Base-by-base conservation (phyloP, 2,113 vertebrate species). In the Xenus cinereus region DNA sequence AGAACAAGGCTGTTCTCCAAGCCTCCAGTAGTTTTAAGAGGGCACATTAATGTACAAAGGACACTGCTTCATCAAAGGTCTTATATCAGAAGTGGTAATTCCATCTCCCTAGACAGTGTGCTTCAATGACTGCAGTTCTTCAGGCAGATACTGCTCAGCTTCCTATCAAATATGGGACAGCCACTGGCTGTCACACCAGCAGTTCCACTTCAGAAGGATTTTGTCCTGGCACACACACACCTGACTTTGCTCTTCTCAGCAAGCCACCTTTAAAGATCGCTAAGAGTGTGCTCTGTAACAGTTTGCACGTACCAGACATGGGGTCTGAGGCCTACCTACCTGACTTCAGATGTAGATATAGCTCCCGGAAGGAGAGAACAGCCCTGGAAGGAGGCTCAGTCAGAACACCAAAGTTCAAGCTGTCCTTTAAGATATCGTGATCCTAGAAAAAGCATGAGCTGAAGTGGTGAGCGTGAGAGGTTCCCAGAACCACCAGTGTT, bases 131-230 rank as follows among this genome's bases (percentile, higher is more conserved):
- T 9, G 1, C 43, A 50, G 41, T 7, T 89, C 51, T 50, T 57
- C 30, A 54, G 45, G 46, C 41, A 19, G 11, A 27, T 37, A 12
- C 37, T 28, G 33, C 22, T 68, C 51, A 46, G 35, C 56, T 91
- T 51, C 24, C n/a, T 66, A 16, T 4, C 1, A 2, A 24, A 27
- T 5, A 2, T 23, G 79, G 50, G 50, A 37, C 81, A 59, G 33
- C 18, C 68, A 26, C 24, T 14, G 22, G 37, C 32, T 69, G 30
- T 69, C 30, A 45, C 18, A 50, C 7, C 0, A 0, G 23, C 54
- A 19, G 8, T 14, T 72, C 63, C 67, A 26, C 51, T 27, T 59
- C 37, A 10, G 12, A 63, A n/a, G 32, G 27, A 54, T 43, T 50
- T 53, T 51, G 53, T 60, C 48, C 35, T 56, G 46, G 24, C 59